Conservation (phyloP, 1,140 invertebrate genomes). For the Cardiocondyla obscurior region DNA sequence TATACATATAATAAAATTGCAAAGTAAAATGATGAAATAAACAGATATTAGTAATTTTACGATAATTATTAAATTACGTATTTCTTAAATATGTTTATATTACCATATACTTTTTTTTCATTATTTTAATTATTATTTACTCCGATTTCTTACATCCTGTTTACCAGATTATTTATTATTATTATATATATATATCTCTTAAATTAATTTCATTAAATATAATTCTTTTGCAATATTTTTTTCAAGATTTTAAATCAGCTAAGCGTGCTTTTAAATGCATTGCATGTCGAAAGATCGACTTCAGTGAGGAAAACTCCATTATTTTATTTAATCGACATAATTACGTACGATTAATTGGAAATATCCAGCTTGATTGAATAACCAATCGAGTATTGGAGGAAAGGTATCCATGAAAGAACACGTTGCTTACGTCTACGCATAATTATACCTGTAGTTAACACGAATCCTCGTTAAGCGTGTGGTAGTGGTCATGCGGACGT, state of each 20-base stretch:
- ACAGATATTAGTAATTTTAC: background rate
- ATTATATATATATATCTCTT: too few species aligned
- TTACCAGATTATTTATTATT: too few species aligned
- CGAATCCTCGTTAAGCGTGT: conserved; percentile 39
- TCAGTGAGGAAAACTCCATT: background rate
- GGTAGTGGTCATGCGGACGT: conserved; percentile 54
- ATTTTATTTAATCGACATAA: background rate
- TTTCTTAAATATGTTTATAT: background rate
- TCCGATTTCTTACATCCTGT: background rate
- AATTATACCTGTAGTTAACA: conserved; percentile 62
- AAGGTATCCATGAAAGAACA: conserved; percentile 41
- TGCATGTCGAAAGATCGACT: background rate
- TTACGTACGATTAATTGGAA: conserved; percentile 22
- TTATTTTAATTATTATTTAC: background rate
- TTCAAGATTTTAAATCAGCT: background rate
- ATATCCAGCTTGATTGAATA: conserved; percentile 16
- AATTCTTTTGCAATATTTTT: background rate
- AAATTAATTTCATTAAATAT: background rate
- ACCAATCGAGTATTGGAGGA: conserved; percentile 13
- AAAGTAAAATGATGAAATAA: background rate
- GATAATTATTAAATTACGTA: background rate
- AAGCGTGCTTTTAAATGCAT: background rate
- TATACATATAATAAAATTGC: background rate
- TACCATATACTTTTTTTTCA: background rate
- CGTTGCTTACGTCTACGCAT: conserved; percentile 44